Base-by-base conservation (phyloP, 1,140 invertebrate species). In the Mercenaria mercenaria region DNA sequence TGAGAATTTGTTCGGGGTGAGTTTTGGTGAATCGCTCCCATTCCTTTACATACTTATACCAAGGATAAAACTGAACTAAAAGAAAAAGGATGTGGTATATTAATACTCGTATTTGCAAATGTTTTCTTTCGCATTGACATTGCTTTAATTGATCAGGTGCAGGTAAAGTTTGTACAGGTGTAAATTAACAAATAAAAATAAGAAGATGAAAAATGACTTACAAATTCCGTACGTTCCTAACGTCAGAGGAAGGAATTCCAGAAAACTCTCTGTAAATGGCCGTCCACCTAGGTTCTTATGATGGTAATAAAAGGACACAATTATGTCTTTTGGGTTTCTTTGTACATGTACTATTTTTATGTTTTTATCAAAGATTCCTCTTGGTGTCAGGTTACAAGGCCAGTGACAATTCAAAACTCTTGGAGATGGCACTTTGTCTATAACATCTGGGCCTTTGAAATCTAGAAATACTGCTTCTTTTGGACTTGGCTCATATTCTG, bases 311-410 rank as follows among this genome's bases (percentile, higher is more conserved):
- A 41, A 41, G n/a, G 84, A 87, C 20, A 87, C 84, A 29, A 32
- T 3, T 0, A 61, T 32, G 29, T 87, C 84, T 39, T 77, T 76
- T 1, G 72, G 84, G 34, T 77, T 87, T n/a, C 84, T 52, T 47
- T 61, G 41, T 18, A 85, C 67, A 41, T 85, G 67, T 23, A 85
- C 67, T 47, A 85, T 85, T 52, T 85, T 84, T n/a, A 67, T 76
- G 0, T 69, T 69, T 77, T 87, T 87, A 50, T 87, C 52, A 23
- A 87, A 64, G 32, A 77, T 61, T 37, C 56, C 47, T 34, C 20
- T 76, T 34, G 84, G 84, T 20, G 41, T 76, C 13, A 56, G 34
- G 2, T 59, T 59, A 39, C 26, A 52, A 20, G 84, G 84, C 1
- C n/a, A 61, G 39, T 87, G 84, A 26, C 47, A 32, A 39, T 86